A percentile compares a stretch with the other conserved stretches of the same genome.
phyloP scores from a whole-genome alignment of 2,113 vertebrate species.

The Corydoras sp. region DNA sequence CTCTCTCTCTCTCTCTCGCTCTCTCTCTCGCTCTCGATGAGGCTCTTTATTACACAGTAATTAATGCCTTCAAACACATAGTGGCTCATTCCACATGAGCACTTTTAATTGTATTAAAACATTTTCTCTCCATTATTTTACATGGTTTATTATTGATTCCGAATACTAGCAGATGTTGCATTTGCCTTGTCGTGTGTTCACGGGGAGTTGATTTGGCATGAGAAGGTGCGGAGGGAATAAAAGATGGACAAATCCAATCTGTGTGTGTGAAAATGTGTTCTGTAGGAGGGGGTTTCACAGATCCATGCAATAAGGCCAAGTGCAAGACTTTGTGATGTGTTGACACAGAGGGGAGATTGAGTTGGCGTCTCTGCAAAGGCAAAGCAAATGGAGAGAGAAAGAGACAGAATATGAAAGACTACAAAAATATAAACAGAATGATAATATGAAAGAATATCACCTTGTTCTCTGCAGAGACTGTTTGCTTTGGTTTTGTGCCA shows the following conservation, averaged over 20 bases:
- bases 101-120: constrained; percentile 5
- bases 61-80: neutral
- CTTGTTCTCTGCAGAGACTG: constrained; percentile 25
- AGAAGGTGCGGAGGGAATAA: constrained; percentile 42
- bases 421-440: constrained; percentile 30
- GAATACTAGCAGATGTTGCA: constrained; percentile 27
- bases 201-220: constrained; percentile 54
- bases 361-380: constrained; percentile 67
- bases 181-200: constrained; percentile 56
- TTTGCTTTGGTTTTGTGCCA: constrained; percentile 28
- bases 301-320: constrained; percentile 68
- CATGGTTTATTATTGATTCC: constrained; percentile 24
- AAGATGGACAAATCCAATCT: constrained; percentile 61
- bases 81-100: constrained; percentile 3
- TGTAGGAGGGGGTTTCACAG: constrained; percentile 60
- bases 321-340: constrained; percentile 68
- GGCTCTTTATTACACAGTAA: constrained; percentile 8
- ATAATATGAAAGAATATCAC: constrained; percentile 36
- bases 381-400: constrained; percentile 58
- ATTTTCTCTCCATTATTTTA: constrained; percentile 6
- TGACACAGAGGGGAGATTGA: constrained; percentile 69
- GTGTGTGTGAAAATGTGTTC: constrained; percentile 62
- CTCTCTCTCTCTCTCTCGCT: constrained; percentile 32
- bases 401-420: constrained; percentile 19
- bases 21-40: neutral